Percentiles rank a stretch among this genome's conserved stretches.
These are phyloP conservation scores for Orchestes rusci DNA, from an alignment of 2,888 invertebrate genomes.

Conservation along the genomic window DNA sequence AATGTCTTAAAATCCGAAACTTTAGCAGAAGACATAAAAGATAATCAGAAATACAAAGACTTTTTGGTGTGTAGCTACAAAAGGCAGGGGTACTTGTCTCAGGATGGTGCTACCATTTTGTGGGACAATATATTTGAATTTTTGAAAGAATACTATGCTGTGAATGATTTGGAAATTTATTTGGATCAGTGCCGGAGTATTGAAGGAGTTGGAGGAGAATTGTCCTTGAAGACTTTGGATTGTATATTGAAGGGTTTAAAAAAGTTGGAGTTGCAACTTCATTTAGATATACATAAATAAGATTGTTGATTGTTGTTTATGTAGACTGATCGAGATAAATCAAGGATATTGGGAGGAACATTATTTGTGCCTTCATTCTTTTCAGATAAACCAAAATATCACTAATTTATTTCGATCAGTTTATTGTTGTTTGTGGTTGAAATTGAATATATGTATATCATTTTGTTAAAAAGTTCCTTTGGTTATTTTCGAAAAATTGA, in stretches of 20 bases:
- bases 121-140: slow-evolving; percentile 33
- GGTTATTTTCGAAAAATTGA: too few species aligned
- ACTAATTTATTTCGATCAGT: too few species aligned
- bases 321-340: too few species aligned
- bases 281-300: too few species aligned
- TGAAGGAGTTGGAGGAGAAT: slow-evolving; percentile 25
- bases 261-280: slow-evolving; percentile 1
- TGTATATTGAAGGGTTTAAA: slow-evolving; percentile 24
- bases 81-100: slow-evolving; percentile 33
- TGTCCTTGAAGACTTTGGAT: slow-evolving; percentile 27
- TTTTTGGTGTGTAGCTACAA: slow-evolving; percentile 36
- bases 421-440: too few species aligned
- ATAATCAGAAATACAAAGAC: slow-evolving; percentile 30
- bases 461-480: too few species aligned
- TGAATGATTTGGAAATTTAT: slow-evolving; percentile 20
- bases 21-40: slow-evolving; percentile 20
- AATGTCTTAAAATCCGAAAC: slow-evolving; percentile 25
- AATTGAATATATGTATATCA: too few species aligned
- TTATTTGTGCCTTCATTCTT: too few species aligned
- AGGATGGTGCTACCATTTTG: slow-evolving; percentile 31
- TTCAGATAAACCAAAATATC: too few species aligned
- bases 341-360: too few species aligned
- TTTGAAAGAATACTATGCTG: slow-evolving; percentile 28
- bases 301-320: too few species aligned
- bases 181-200: slow-evolving; percentile 25